phyloP scores from a whole-genome alignment of 1,140 invertebrate species.

The Macrosteles quadrilineatus region DNA sequence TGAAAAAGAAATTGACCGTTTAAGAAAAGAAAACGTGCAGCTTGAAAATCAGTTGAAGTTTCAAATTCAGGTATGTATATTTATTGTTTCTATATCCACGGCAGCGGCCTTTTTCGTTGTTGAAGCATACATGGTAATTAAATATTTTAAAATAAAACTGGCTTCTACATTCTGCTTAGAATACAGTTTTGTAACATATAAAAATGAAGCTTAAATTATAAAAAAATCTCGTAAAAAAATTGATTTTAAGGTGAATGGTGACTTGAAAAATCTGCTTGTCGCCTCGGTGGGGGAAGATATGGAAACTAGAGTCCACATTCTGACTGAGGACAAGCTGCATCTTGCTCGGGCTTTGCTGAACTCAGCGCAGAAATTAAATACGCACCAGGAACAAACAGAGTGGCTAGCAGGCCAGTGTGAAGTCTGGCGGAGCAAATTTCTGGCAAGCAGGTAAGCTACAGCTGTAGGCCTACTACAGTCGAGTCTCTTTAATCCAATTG shows the following conservation, averaged over 20 bases:
- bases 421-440: slow-evolving; percentile 94
- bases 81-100: too few relatives aligned
- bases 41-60: slow-evolving; percentile 72
- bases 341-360: slow-evolving; percentile 80
- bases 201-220: too few relatives aligned
- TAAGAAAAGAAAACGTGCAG: slow-evolving; percentile 62
- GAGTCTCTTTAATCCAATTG: too few relatives aligned
- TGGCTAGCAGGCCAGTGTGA: slow-evolving; percentile 91
- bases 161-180: too few relatives aligned
- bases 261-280: slow-evolving; percentile 89
- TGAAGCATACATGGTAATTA: too few relatives aligned
- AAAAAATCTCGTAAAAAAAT: too few relatives aligned
- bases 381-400: slow-evolving; percentile 90
- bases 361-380: slow-evolving; percentile 79
- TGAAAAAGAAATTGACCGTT: slow-evolving; percentile 58
- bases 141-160: too few relatives aligned
- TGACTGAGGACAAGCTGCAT: slow-evolving; percentile 89
- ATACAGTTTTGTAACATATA: too few relatives aligned
- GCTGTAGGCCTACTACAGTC: too few relatives aligned
- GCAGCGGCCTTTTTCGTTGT: too few relatives aligned
- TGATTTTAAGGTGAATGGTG: slow-evolving; percentile 82
- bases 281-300: slow-evolving; percentile 94
- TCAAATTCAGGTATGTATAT: slow-evolving; percentile 75
- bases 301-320: slow-evolving; percentile 80
- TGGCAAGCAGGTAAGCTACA: slow-evolving; percentile 85